Base-by-base conservation (phyloP, 2,797 vertebrate species). In the Sandelia bainsii region DNA sequence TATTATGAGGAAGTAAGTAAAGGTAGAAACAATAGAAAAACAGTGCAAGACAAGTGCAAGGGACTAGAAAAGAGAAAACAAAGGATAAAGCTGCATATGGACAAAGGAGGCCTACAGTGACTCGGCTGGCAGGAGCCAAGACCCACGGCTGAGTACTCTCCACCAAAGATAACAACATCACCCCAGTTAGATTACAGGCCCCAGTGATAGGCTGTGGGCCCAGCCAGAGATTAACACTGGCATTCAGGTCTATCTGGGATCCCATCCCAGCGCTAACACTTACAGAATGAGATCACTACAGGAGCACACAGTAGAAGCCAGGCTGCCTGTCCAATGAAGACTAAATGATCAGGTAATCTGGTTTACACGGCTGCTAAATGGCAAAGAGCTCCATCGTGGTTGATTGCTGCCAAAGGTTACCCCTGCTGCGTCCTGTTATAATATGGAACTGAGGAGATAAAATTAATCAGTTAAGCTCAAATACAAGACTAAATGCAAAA, bases 281-380 rank as follows among this genome's bases (percentile, higher is more conserved):
- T 80, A 79, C 83, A 74, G 84, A 87, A 83, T 80, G 87, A 87
- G 81, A 81, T 84, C 79, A 74, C 85, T 83, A 72, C 84, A 69
- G 83, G 81, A 82, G 73, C 60, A 84, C 72, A 75, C 64, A 64
- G 74, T 62, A 71, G 72, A 83, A 79, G 85, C 82, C 84, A 89
- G 78, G 45, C 74, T 16, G 81, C 54, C 84, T 84, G 83, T 83
- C 85, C 80, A 86, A 77, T 83, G 83, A 89, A 76, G 80, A 86
- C 83, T 80, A 89, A 89, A 83, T 79, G 80, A 89, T 87, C 75
- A 84, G 80, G 83, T 92, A 90, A 92, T 91, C 85, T 86, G 83
- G 81, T 92, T 93, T 89, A 83, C 90, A 86, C 14, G 73, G 32
- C 54, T 25, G 74, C 74, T 83, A 84, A 90, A 87, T 82, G 70